Evolutionary conservation across 1,140 invertebrate species (phyloP).

Genomic region (Drosophila auraria): DNA sequence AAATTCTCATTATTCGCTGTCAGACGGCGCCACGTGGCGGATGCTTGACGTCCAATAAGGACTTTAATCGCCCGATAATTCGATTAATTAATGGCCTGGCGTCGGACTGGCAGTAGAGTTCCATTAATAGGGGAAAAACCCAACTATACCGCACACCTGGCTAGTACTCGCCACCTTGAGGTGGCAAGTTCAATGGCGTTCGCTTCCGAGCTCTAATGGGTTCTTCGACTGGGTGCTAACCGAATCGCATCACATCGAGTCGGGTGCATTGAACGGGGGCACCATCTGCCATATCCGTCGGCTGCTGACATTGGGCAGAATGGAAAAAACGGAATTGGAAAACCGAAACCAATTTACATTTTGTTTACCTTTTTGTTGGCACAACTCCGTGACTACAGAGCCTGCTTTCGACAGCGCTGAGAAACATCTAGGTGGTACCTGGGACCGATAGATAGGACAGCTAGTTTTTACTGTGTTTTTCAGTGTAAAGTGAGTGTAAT

Average conservation of each 20-base stretch:
- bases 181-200: constrained; percentile 67
- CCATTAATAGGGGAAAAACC: constrained; percentile 9
- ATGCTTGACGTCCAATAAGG: constrained; percentile 25
- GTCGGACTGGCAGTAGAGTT: constrained; percentile 1
- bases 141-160: constrained; percentile 10
- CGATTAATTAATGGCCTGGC: constrained; percentile 47
- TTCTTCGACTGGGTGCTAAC: constrained; percentile 53
- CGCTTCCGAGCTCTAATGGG: constrained; percentile 51
- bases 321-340: constrained; percentile 33
- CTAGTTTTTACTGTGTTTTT: not conserved
- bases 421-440: not conserved
- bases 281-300: constrained; percentile 36
- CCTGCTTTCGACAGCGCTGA: constrained; percentile 11
- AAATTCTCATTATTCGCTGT: constrained; percentile 27
- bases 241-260: constrained; percentile 1
- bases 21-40: constrained; percentile 30
- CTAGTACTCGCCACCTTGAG: constrained; percentile 23
- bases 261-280: constrained; percentile 60
- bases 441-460: too few relatives aligned
- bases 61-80: constrained; percentile 49
- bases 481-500: not conserved
- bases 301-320: constrained; percentile 55
- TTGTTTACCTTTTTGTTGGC: constrained; percentile 59
- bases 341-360: constrained; percentile 70
- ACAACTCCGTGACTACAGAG: constrained; percentile 12